Base-by-base conservation (phyloP, 1,140 invertebrate species). In the Hylaeus anthracinus region DNA sequence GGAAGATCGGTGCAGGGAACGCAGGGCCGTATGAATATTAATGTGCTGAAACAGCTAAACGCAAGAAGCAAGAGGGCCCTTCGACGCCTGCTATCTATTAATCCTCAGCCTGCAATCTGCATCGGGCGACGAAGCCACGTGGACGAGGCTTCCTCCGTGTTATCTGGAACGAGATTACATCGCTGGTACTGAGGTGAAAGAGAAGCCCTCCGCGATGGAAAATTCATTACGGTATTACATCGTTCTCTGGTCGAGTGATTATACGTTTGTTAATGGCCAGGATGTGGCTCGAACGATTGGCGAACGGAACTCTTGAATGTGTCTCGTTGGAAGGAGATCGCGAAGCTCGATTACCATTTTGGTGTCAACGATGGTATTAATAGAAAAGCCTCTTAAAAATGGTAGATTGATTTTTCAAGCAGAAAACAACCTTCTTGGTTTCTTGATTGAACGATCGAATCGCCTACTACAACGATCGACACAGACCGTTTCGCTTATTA, bases 11-110 rank as follows among this genome's bases (percentile, higher is more conserved):
- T 26, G 9, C 61, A 66, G 71, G 72, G 41, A 39, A 10, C 63
- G 37, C 63, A 41, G 81, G 58, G 37, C 58, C 56, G 79, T 89
- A 92, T 92, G 91, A 92, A 92, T 92, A 92, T 92, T 92, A 89
- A 92, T 92, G 90, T 91, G 91, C 91, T 92, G 91, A 92, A 90
- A 73, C 89, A 89, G 91, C 91, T 90, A 88, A 91, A 91, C 86
- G 78, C 82, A 66, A 90, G 79, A 72, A 87, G 82, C 88, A 60
- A 80, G 79, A 90, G 90, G 83, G 86, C 85, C 67, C 90, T 90
- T 81, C 69, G 72, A 73, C 56, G 69, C 87, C 77, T 60, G 78
- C 75, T 86, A 84, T 88, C 78, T 88, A 86, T 88, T 86, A 88
- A 88, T 88, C 70, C 86, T 88, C 82, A 71, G 84, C 86, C 86